A percentile compares a stretch with the other conserved stretches of the same genome.
Conservation (phyloP, 2,797 vertebrate genomes). For the Anabacerthia variegaticeps region DNA sequence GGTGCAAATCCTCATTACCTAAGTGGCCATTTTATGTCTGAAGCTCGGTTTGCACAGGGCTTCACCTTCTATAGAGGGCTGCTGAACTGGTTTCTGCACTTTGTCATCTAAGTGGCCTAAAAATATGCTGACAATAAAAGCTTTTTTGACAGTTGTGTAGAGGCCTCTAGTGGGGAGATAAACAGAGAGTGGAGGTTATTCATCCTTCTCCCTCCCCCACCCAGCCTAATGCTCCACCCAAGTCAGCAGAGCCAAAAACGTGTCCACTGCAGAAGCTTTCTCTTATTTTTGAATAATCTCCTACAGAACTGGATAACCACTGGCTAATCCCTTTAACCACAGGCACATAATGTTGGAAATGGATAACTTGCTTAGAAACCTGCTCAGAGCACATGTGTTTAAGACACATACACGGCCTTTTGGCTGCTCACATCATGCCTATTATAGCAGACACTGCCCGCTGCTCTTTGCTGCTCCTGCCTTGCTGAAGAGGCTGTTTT, state of each 20-base stretch:
- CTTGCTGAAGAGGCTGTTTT: neutral
- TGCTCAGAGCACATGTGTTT: neutral
- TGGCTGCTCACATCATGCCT: neutral
- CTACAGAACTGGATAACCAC: slow-evolving; percentile 53
- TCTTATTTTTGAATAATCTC: slow-evolving; percentile 41
- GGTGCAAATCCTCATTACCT: neutral
- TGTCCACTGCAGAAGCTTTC: neutral
- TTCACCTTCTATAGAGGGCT: neutral
- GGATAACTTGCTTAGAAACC: slow-evolving; percentile 37
- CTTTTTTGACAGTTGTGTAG: slow-evolving; percentile 45
- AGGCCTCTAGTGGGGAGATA: slow-evolving; percentile 50
- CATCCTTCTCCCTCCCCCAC: neutral
- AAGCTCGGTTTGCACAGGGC: neutral
- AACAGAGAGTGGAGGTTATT: slow-evolving; percentile 30
- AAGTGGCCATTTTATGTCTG: neutral
- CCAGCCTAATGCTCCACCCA: neutral
- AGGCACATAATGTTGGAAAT: slow-evolving; percentile 32
- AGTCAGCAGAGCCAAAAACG: slow-evolving; percentile 39
- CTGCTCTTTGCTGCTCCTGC: neutral
- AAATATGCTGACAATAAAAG: slow-evolving; percentile 66
- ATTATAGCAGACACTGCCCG: neutral
- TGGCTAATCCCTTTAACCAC: slow-evolving; percentile 57
- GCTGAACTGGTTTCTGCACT: slow-evolving; percentile 54
- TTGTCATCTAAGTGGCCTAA: slow-evolving; percentile 41
- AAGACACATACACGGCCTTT: neutral